phyloP scores from a whole-genome alignment of 1,140 invertebrate species.

The Drepana arcuata region DNA sequence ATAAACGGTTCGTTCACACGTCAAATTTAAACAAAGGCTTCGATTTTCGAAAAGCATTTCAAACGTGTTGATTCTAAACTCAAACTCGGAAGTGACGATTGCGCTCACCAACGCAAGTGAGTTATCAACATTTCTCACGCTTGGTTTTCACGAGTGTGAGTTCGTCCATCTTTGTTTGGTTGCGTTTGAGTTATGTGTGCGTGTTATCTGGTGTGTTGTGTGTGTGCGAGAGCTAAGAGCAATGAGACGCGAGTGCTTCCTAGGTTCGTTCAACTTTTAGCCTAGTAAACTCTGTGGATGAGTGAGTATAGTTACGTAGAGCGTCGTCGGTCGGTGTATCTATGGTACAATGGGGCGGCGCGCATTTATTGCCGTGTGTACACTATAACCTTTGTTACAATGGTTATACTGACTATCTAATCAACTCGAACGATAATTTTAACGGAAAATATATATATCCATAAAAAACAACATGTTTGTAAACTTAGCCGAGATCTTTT shows the following conservation, averaged over 20 bases:
- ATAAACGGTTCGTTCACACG: conserved; percentile 20
- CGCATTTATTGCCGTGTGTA: conserved; percentile 18
- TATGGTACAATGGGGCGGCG: conserved; percentile 18
- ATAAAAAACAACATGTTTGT: not conserved
- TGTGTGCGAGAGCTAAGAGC: conserved; percentile 58
- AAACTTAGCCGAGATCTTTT: not conserved
- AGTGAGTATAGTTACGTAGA: not conserved
- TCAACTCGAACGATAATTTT: not conserved
- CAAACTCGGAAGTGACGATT: conserved; percentile 61
- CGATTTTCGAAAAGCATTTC: conserved; percentile 21
- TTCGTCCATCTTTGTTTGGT: conserved; percentile 33
- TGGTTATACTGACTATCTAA: too few relatives aligned
- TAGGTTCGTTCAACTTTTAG: conserved; percentile 68
- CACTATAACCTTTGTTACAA: not conserved
- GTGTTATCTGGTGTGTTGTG: conserved; percentile 26
- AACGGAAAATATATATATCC: not conserved
- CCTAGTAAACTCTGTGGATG: conserved; percentile 57
- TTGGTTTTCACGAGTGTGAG: conserved; percentile 47
- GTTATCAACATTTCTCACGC: conserved; percentile 70
- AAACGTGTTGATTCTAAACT: conserved; percentile 23
- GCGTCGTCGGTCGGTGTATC: conserved; percentile 14
- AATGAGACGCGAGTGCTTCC: conserved; percentile 45
- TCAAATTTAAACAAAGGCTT: conserved; percentile 18
- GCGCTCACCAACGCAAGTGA: conserved; percentile 61
- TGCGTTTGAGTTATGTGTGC: conserved; percentile 24